Conservation (phyloP, 2,888 invertebrate genomes). For the Parnassius glacialis region DNA sequence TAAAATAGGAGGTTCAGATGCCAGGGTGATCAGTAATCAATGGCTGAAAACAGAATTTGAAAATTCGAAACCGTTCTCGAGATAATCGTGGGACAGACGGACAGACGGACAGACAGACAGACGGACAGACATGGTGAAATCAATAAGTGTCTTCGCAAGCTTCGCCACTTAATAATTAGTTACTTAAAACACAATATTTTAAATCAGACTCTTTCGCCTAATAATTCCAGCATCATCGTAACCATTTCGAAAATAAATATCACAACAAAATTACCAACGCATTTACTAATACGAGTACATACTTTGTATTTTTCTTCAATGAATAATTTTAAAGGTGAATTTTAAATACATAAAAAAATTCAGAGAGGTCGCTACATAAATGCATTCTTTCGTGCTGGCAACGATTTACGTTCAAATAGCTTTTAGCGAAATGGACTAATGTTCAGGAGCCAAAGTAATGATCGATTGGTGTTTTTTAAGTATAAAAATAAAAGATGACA, state of each 20-base stretch:
- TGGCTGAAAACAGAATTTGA: no score
- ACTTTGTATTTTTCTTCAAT: slow-evolving; percentile 6
- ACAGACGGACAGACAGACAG: no score
- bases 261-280: slow-evolving; percentile 10
- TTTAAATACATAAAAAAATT: background rate
- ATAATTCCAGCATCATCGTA: background rate
- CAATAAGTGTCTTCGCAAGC: no score
- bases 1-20: no score
- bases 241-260: slow-evolving; percentile 20
- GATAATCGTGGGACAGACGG: no score
- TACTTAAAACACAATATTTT: no score
- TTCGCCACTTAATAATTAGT: no score
- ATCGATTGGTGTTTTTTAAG: slow-evolving; percentile 11
- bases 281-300: slow-evolving; percentile 1
- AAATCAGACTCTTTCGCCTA: no score
- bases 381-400: slow-evolving; percentile 16
- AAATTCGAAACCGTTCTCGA: no score
- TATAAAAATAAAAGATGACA: no score
- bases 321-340: slow-evolving; percentile 5
- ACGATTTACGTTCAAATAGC: slow-evolving; percentile 12
- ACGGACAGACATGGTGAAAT: no score
- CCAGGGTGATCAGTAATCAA: no score
- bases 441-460: slow-evolving; percentile 12
- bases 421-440: slow-evolving; percentile 16
- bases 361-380: slow-evolving; percentile 6